Conservation (phyloP, 2,797 vertebrate species). For the Erithacus rubecula region DNA sequence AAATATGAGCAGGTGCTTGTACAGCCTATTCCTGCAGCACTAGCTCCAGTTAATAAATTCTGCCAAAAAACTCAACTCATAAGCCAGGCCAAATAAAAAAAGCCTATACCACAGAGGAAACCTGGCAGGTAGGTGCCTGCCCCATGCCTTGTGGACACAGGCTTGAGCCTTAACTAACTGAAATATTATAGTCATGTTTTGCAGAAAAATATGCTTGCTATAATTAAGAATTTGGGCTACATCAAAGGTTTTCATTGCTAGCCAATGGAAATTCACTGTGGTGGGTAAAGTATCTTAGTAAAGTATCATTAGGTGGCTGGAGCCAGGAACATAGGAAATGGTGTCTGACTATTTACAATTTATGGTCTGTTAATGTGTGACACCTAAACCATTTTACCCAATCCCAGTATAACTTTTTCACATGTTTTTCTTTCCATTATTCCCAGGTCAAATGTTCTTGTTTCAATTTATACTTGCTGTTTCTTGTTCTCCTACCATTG, state of each 20-base stretch:
- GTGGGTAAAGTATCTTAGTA: not conserved
- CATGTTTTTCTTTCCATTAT: not conserved
- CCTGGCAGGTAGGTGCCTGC: not conserved
- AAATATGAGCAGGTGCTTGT: not conserved
- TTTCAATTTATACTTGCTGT: not conserved
- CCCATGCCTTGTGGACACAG: not conserved
- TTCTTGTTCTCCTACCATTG: not conserved
- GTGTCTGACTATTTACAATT: not conserved
- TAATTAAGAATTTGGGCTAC: not conserved
- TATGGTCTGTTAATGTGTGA: not conserved
- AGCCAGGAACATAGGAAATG: conserved; percentile 22
- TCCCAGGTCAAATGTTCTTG: not conserved
- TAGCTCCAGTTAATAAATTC: not conserved
- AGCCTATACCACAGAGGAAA: not conserved
- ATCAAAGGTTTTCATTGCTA: not conserved
- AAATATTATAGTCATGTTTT: not conserved
- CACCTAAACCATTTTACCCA: not conserved
- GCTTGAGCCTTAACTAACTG: not conserved
- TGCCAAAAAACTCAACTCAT: not conserved
- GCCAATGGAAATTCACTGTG: conserved; percentile 17
- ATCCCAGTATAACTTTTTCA: not conserved
- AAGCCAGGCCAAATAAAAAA: not conserved
- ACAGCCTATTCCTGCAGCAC: not conserved
- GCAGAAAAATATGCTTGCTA: not conserved
- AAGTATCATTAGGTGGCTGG: not conserved